Evolutionary conservation across 2,113 vertebrate species (phyloP), one percentile per base, ranked within the genome.

Genomic region (Scopus umbretta): DNA sequence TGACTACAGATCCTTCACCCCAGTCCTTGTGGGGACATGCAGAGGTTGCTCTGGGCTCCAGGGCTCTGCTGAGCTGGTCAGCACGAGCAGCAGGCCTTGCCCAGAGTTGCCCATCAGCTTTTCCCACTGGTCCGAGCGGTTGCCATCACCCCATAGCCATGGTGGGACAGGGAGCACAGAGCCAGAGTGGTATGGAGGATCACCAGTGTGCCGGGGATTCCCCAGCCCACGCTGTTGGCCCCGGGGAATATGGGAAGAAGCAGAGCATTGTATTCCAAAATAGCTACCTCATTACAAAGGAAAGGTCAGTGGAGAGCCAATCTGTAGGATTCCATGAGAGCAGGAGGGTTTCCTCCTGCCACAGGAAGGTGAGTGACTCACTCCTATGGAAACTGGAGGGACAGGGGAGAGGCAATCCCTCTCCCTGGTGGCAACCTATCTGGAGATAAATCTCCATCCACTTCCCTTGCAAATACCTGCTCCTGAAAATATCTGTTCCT

Each of bases 291-390:
- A 0, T 67, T 6, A 12, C 47, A 62, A 74, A 63, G 92, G 56
- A 34, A 84, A 81, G 56, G 27, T 52, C 2, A 1, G 21, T 1
- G 38, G 9, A 56, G 62, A 81, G 81, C 75, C 71, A 71, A 29
- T 18, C 8, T 4, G 25, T 29, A 16, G 61, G 45, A 6, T 59
- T 91, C 55, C 55, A 38, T 8, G 30, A 13, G n/a, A 85, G 53
- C 5, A 3, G 42, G 82, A 92, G 88, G 80, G 47, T 55, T 91
- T 94, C 92, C 84, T 97, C 34, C 94, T 89, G 45, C 76, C 34
- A 4, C 92, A 95, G 97, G 97, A 97, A 97, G 76, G 84, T 16
- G 76, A 75, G 80, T 97, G 96, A 97, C 70, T 97, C 97, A 94
- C 34, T 79, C 8, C 70, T 38, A 17, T 88, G 88, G 43, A 72